Percentiles rank a stretch among this genome's conserved stretches.
Conservation (phyloP, 2,888 invertebrate species). For the Drosophila affinis region DNA sequence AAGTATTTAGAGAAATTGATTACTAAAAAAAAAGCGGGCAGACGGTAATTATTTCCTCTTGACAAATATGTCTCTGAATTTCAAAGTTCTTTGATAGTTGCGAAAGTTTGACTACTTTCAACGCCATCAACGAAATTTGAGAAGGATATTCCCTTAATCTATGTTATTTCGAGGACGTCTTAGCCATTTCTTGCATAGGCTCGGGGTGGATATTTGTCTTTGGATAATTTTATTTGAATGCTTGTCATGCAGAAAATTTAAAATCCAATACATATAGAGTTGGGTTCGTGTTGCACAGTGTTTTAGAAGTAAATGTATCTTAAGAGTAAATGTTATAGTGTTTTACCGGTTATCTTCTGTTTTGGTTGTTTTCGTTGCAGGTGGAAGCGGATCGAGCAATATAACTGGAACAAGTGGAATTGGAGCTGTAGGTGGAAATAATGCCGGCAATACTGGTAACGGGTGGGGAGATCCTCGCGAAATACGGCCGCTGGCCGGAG, state of each 20-base stretch:
- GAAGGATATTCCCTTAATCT: background rate
- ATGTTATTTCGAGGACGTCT: background rate
- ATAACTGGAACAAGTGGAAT: slow-evolving; percentile 48
- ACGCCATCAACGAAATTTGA: background rate
- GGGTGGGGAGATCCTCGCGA: slow-evolving; percentile 87
- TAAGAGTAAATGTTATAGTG: background rate
- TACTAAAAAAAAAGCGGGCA: background rate
- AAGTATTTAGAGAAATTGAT: background rate
- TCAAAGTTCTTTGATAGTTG: background rate
- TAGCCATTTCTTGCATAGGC: background rate
- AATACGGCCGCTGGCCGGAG: slow-evolving; percentile 83
- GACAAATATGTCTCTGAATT: background rate
- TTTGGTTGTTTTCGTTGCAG: slow-evolving; percentile 30
- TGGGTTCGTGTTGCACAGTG: slow-evolving; percentile 13
- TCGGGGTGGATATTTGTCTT: too few relatives aligned
- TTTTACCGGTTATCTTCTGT: background rate
- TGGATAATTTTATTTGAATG: too few relatives aligned
- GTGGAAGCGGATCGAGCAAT: slow-evolving; percentile 53
- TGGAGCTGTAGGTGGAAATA: slow-evolving; percentile 56
- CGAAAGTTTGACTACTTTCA: background rate
- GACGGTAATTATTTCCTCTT: background rate
- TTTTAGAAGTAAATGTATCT: background rate
- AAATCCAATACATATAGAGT: background rate
- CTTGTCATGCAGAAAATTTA: background rate
- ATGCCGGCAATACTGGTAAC: slow-evolving; percentile 82